These are phyloP conservation scores for Casuarius casuarius DNA, from an alignment of 2,113 vertebrate genomes.

Conservation along the genomic window DNA sequence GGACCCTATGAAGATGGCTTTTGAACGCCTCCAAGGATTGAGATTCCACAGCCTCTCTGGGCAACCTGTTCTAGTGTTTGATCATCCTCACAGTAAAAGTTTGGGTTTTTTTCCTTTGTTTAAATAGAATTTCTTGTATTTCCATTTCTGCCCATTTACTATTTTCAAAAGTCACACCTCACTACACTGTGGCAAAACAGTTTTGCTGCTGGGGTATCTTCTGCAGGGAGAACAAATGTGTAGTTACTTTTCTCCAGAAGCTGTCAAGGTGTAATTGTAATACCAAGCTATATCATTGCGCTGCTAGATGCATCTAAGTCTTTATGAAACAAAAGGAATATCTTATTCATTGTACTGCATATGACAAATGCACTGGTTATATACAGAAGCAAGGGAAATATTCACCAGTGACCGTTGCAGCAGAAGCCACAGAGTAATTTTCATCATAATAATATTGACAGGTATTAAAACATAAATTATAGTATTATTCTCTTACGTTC, in stretches of 20 bases:
- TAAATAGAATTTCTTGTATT: neutral
- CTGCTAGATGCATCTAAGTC: neutral
- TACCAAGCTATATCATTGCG: neutral
- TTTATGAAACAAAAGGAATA: neutral
- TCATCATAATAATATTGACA: neutral
- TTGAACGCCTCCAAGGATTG: neutral
- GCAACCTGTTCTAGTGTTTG: neutral
- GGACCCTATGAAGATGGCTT: no score
- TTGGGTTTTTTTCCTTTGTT: neutral
- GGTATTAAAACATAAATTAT: neutral
- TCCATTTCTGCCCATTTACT: neutral
- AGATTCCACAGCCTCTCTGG: neutral
- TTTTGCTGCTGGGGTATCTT: neutral
- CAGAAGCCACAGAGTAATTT: neutral
- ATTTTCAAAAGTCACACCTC: conserved; percentile 2
- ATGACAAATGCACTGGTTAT: neutral
- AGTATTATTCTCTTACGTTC: neutral
- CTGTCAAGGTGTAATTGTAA: neutral
- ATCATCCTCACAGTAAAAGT: neutral
- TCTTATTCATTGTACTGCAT: neutral
- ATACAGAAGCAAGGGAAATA: neutral
- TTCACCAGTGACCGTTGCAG: neutral
- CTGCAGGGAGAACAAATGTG: neutral
- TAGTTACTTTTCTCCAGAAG: neutral
- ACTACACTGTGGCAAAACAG: neutral